Evolutionary conservation across 2,113 vertebrate genomes (phyloP), one percentile per base, ranked within the genome.

Genomic region (Oreochromis aureus): DNA sequence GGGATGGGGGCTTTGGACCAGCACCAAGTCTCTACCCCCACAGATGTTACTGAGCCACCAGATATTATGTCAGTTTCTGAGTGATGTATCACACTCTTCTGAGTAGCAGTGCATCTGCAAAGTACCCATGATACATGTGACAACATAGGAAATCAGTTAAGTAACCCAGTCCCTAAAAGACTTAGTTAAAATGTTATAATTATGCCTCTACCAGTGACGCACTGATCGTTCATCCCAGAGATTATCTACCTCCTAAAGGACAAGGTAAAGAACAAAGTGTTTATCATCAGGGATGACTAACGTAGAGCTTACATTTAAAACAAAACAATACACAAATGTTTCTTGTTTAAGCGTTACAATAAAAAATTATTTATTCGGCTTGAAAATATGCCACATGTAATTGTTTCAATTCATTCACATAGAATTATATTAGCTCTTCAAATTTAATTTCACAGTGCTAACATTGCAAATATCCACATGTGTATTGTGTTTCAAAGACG

Each of bases 11-110:
- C 94, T 95, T 97, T 97, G 96, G 96, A 97, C 91, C 93, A 39
- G 94, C 92, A 95, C 96, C 96, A 97, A 97, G 94, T 96, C 96
- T 96, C 94, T 93, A 93, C 94, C 95, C 95, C 94, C 96, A 96
- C 96, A 97, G 96, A 97, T 97, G 96, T 97, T 97, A 95, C 94
- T 4, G 91, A 95, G 94, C 93, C 94, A 96, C 94, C 91, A 95
- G 94, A 94, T 96, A 96, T 96, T 94, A 96, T 96, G 96, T 96
- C 95, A 94, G 93, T 87, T 89, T 95, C 91, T 95, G 94, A 95
- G 92, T 96, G 94, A 96, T 96, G 95, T 82, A 95, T 94, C 91
- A 88, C 18, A 87, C 91, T 93, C 78, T 12, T 89, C 44, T 82
- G 86, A 88, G 80, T 56, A 85, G 76, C 59, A 82, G 89, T 53